Evolutionary conservation across 2,888 invertebrate genomes (phyloP), one percentile per base, ranked within the genome.

Genomic region (Plagiodera versicolora): DNA sequence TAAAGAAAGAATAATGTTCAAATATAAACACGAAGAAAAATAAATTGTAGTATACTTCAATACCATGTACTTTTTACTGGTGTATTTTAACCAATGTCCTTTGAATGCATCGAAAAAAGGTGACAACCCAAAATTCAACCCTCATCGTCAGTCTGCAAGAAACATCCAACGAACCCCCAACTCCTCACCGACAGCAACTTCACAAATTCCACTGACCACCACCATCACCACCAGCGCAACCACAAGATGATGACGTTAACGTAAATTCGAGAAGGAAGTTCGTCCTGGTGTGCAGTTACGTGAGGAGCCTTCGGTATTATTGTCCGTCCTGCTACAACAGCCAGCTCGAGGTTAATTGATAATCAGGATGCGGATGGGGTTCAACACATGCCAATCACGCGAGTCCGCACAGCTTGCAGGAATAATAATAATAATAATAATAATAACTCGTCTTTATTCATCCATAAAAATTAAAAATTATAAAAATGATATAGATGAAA

Each of bases 351-450:
- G 61, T 62, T 66, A 69, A 69, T 69, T 70, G 70, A 65, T 70
- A 69, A 71, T 71, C 70, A 70, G 69, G 69, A 71, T 71, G 68
- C 70, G 62, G 61, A 55, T 56, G 60, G 69, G 71, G 32, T 39
- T 69, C 67, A 70, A 64, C 67, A 66, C 66, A 68, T 71, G 71
- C 70, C 71, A 70, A 71, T 71, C 71, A 71, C 62, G 50, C 53
- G 53, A 49, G 51, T 35, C 63, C 56, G 44, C 60, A 56, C 64
- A 55, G 60, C 55, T 24, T 48, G 56, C 56, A 56, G 54, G 51
- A 60, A 24, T 24, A 3, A 6, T n/a, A n/a, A n/a, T n/a, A n/a
- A n/a, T n/a, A n/a, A n/a, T n/a, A n/a, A n/a, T n/a, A n/a, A n/a
- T n/a, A n/a, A n/a, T n/a, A n/a, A n/a, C n/a, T n/a, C n/a, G n/a